Percentiles rank a stretch among this genome's conserved stretches.
These are phyloP conservation scores for Adelosebastes latens DNA, from an alignment of 2,797 vertebrate species.

Conservation along the genomic window DNA sequence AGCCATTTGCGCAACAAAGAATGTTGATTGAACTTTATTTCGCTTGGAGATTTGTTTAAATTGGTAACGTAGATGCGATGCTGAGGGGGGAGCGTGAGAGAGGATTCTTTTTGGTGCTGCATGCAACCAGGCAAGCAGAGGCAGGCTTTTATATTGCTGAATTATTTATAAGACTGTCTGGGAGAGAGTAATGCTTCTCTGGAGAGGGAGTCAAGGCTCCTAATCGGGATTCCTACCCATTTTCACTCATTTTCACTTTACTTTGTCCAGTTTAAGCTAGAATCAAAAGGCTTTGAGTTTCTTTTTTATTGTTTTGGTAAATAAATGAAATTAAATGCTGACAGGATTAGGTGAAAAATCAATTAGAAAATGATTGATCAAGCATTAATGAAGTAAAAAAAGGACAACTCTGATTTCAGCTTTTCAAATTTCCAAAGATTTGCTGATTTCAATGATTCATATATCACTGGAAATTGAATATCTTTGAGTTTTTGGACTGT, in stretches of 20 bases:
- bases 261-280: not conserved
- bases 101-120: slow-evolving; percentile 49
- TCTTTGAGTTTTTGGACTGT: not conserved
- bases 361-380: not conserved
- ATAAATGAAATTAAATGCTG: not conserved
- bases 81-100: slow-evolving; percentile 1
- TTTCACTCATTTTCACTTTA: not conserved
- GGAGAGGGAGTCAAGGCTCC: slow-evolving; percentile 31
- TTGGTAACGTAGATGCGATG: slow-evolving; percentile 43
- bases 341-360: not conserved
- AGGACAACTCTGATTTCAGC: not conserved
- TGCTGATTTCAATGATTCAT: not conserved
- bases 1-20: slow-evolving; percentile 59
- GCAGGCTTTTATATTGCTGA: slow-evolving; percentile 78
- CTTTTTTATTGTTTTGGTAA: not conserved
- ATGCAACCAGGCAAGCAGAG: slow-evolving; percentile 65
- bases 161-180: slow-evolving; percentile 82
- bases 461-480: not conserved
- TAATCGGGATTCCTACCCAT: not conserved
- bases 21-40: slow-evolving; percentile 78
- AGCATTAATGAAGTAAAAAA: not conserved
- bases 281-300: not conserved
- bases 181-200: slow-evolving; percentile 56
- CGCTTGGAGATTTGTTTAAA: slow-evolving; percentile 63
- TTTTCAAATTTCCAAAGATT: not conserved